A percentile compares a stretch with the other conserved stretches of the same genome.
phyloP scores from a whole-genome alignment of 2,888 invertebrate species.

The Caenorhabditis panamensis region DNA sequence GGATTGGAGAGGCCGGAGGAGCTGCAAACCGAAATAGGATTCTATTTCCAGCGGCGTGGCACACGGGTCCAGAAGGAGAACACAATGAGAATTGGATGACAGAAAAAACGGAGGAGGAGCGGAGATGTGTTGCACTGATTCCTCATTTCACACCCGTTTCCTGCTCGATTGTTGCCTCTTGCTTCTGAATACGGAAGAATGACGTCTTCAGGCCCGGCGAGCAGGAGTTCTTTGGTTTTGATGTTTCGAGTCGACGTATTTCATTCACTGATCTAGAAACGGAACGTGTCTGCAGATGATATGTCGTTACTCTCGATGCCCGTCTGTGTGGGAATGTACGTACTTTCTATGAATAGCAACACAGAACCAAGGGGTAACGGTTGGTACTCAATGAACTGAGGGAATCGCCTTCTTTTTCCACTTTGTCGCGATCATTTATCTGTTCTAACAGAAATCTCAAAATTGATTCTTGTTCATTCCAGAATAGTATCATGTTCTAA shows the following conservation, averaged over 20 bases:
- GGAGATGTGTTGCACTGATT: constrained; percentile 36
- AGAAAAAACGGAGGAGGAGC: constrained; percentile 6
- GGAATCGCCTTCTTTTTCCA: too few species aligned
- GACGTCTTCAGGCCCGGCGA: not conserved
- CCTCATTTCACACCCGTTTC: constrained; percentile 14
- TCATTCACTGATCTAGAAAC: not conserved
- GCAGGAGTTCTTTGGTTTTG: not conserved
- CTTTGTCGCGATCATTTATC: too few species aligned
- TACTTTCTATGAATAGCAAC: not conserved
- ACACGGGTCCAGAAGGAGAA: constrained; percentile 12
- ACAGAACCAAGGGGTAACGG: too few species aligned
- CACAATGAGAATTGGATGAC: constrained; percentile 37
- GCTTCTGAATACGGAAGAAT: not conserved
- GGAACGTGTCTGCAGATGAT: too few species aligned
- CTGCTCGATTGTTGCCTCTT: not conserved
- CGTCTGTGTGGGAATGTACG: not conserved
- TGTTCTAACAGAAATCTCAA: too few species aligned
- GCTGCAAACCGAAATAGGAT: constrained; percentile 40
- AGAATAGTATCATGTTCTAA: too few species aligned
- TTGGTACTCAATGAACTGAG: too few species aligned
- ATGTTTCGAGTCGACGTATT: too few species aligned
- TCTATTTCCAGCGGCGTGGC: constrained; percentile 38
- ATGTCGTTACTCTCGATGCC: not conserved
- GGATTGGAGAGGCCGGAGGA: not conserved
- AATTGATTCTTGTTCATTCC: too few species aligned